Percentiles rank a stretch among this genome's conserved stretches.
phyloP scores from a whole-genome alignment of 2,113 vertebrate species.

The Eleginops maclovinus region DNA sequence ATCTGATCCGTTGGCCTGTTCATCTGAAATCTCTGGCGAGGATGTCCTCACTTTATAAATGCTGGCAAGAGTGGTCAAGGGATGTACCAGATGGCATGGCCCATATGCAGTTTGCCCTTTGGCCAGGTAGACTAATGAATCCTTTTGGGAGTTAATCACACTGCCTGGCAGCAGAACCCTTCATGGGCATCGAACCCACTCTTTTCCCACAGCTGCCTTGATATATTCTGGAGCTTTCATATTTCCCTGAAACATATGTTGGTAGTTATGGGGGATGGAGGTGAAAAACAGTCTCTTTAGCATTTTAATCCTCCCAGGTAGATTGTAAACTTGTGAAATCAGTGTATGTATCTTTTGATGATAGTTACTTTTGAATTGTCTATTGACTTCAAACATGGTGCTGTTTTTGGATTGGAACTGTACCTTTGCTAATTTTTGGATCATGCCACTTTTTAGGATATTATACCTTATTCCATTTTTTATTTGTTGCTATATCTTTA shows the following conservation, averaged over 20 bases:
- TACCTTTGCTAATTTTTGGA: background rate
- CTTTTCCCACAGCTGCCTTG: slow-evolving; percentile 59
- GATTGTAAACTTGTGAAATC: background rate
- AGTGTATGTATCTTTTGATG: background rate
- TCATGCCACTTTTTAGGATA: background rate
- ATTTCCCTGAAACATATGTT: slow-evolving; percentile 60
- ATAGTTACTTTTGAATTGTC: background rate
- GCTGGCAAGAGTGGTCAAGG: slow-evolving; percentile 69
- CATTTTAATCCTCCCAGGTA: slow-evolving; percentile 20
- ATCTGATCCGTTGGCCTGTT: slow-evolving; percentile 59
- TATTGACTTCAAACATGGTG: background rate
- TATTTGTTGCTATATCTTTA: background rate
- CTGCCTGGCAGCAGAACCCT: slow-evolving; percentile 70
- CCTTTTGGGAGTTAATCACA: slow-evolving; percentile 76
- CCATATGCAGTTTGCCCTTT: slow-evolving; percentile 80
- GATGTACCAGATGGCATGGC: slow-evolving; percentile 77
- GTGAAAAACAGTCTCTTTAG: slow-evolving; percentile 15
- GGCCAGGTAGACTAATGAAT: slow-evolving; percentile 84
- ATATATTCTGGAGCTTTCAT: slow-evolving; percentile 43
- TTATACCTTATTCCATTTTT: background rate
- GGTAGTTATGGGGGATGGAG: slow-evolving; percentile 27
- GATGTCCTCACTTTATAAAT: slow-evolving; percentile 65
- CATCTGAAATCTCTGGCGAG: slow-evolving; percentile 53
- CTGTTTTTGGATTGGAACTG: background rate
- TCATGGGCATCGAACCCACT: slow-evolving; percentile 56